Percentiles rank a stretch among this genome's conserved stretches.
These are phyloP conservation scores for Mesembrinibis cayennensis DNA, from an alignment of 2,113 vertebrate species.

Conservation along the genomic window DNA sequence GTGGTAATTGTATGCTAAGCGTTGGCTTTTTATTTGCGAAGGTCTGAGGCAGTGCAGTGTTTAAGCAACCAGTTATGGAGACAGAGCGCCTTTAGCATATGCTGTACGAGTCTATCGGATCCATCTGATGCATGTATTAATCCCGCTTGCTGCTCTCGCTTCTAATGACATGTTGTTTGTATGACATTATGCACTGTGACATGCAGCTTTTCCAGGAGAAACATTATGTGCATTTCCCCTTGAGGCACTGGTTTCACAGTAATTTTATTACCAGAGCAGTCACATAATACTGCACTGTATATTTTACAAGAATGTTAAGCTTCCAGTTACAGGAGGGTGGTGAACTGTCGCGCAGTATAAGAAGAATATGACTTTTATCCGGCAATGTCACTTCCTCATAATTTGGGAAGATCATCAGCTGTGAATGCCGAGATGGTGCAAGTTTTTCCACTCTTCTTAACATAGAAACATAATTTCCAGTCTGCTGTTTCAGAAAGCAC, in stretches of 20 bases:
- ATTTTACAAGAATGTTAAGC: constrained; percentile 39
- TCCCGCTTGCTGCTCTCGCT: constrained; percentile 46
- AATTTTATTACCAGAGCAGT: constrained; percentile 54
- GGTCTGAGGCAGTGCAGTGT: constrained; percentile 21
- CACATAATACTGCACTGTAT: constrained; percentile 24
- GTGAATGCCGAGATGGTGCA: constrained; percentile 2
- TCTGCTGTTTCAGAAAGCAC: neutral
- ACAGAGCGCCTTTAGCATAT: constrained; percentile 50
- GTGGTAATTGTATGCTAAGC: neutral
- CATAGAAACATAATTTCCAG: neutral
- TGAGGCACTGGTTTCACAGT: constrained; percentile 53
- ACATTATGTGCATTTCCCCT: constrained; percentile 42
- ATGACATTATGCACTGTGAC: constrained; percentile 56
- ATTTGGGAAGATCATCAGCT: neutral
- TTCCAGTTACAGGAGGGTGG: constrained; percentile 1
- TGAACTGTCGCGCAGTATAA: neutral
- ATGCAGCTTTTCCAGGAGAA: constrained; percentile 67
- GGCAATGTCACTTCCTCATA: neutral
- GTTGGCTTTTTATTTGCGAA: constrained; percentile 11
- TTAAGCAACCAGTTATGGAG: constrained; percentile 37
- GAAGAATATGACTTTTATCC: neutral
- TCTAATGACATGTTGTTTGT: constrained; percentile 57
- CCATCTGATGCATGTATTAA: constrained; percentile 32
- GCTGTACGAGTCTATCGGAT: constrained; percentile 37
- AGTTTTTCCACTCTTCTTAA: neutral